These are phyloP conservation scores for Alectura lathami DNA, from an alignment of 2,113 vertebrate genomes.

Conservation along the genomic window DNA sequence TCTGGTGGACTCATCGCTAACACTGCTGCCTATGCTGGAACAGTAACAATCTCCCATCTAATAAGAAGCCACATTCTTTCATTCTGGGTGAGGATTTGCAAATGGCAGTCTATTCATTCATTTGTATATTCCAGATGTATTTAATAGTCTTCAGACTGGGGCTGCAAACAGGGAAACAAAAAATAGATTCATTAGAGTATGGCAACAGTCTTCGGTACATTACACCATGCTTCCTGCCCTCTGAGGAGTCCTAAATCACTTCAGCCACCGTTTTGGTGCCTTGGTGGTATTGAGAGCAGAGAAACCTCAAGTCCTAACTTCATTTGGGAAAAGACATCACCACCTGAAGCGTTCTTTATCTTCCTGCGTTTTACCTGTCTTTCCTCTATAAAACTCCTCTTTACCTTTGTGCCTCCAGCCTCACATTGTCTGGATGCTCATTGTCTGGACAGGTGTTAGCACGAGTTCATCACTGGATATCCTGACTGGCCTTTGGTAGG, in stretches of 20 bases:
- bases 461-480: background rate
- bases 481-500: background rate
- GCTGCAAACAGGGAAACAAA: constrained; percentile 16
- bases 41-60: constrained; percentile 32
- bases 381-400: background rate
- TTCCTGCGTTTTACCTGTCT: background rate
- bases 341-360: background rate
- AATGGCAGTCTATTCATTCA: constrained; percentile 50
- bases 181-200: constrained; percentile 28
- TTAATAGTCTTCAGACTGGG: constrained; percentile 19
- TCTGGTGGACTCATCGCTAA: background rate
- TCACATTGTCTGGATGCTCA: background rate
- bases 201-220: background rate
- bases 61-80: constrained; percentile 33
- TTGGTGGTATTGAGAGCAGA: background rate
- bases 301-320: background rate
- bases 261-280: background rate
- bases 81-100: constrained; percentile 56
- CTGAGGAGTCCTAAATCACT: constrained; percentile 16
- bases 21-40: background rate
- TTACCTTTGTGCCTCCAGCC: background rate
- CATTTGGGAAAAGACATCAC: background rate
- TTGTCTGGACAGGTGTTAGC: background rate
- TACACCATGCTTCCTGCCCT: background rate
- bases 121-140: constrained; percentile 56